phyloP scores from a whole-genome alignment of 2,888 invertebrate genomes.

The Habrosyne pyritoides region DNA sequence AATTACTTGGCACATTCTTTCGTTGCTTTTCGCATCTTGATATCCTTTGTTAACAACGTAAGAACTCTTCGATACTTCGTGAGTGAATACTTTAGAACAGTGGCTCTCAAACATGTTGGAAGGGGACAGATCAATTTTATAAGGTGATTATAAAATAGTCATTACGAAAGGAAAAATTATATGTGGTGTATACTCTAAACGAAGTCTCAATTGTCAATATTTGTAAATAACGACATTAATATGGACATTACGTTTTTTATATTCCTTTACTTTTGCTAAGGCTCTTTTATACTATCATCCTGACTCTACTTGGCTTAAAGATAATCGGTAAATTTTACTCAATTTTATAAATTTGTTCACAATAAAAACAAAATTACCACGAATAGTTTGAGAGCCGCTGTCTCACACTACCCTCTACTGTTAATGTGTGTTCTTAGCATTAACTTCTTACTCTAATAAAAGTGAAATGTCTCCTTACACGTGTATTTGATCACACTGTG shows the following conservation, averaged over 20 bases:
- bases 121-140: background rate
- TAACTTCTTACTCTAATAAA: background rate
- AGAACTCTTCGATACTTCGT: slow-evolving; percentile 9
- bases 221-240: no score
- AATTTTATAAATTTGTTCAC: no score
- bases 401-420: background rate
- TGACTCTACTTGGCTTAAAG: no score
- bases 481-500: background rate
- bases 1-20: slow-evolving; percentile 74
- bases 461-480: background rate
- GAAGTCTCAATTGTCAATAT: no score
- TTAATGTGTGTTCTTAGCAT: background rate
- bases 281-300: no score
- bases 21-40: slow-evolving; percentile 43
- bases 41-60: slow-evolving; percentile 19
- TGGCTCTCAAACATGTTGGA: background rate
- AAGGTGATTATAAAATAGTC: no score
- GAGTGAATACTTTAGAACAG: background rate
- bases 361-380: no score
- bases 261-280: no score
- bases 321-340: no score
- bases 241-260: no score
- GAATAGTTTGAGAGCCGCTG: background rate
- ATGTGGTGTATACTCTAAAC: no score
- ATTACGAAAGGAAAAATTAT: no score